Percentiles rank a stretch among this genome's conserved stretches.
Conservation (phyloP, 2,888 invertebrate species). For the Cheilosia pagana region DNA sequence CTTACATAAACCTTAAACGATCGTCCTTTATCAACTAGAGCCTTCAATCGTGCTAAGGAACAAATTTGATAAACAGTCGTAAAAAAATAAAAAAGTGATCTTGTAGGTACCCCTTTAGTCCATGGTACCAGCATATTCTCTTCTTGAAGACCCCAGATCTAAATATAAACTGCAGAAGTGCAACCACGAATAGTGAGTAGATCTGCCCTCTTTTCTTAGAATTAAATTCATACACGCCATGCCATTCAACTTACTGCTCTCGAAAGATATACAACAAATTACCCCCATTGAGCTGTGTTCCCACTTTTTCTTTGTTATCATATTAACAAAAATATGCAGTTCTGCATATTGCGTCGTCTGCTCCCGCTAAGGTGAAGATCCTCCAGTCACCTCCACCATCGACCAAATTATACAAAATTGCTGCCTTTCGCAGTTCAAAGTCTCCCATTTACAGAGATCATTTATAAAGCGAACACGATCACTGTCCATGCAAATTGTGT, state of each 20-base stretch:
- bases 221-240: too few species aligned
- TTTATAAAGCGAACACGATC: constrained; percentile 29
- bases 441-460: constrained; percentile 1
- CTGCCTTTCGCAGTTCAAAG: neutral
- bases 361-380: constrained; percentile 16
- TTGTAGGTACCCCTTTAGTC: too few species aligned
- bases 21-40: too few species aligned
- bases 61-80: too few species aligned
- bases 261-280: neutral
- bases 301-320: constrained; percentile 1
- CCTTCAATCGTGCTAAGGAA: too few species aligned
- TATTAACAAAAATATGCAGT: neutral
- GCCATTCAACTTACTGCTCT: neutral
- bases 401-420: neutral
- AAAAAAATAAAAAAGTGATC: too few species aligned
- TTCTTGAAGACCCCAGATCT: neutral
- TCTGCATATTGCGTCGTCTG: constrained; percentile 1
- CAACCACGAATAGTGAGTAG: neutral
- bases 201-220: neutral
- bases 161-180: neutral
- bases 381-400: constrained; percentile 7
- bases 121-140: too few species aligned
- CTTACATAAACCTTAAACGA: too few species aligned
- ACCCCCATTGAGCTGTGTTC: neutral
- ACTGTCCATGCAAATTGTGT: constrained; percentile 43